Evolutionary conservation across 2,888 invertebrate species (phyloP), one percentile per base, ranked within the genome.

Genomic region (Dryobotodes eremita): DNA sequence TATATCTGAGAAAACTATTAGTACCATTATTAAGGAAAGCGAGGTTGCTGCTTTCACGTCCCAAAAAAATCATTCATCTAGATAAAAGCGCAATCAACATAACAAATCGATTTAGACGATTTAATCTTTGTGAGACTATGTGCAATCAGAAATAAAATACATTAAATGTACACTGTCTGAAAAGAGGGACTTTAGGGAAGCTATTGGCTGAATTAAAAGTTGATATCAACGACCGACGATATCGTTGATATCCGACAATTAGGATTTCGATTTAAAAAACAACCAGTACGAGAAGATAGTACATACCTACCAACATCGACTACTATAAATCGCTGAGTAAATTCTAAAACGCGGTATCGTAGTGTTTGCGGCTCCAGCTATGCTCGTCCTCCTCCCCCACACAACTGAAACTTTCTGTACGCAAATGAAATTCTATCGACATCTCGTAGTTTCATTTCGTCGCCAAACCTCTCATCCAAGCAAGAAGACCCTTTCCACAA

Each of bases 91-190:
- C 15, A 62, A 70, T 36, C 31, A 64, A 42, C 59, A 61, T 17
- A 76, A 71, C 53, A 64, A 70, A 55, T 76, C 26, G 23, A 20
- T 7, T 70, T 76, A 57, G 64, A 71, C 61, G 76, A 76, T 71
- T 71, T 71, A 70, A 76, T 64, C 1, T 36, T 2, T 36, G 31
- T 1, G 31, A 36, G 31, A 3, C 23, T 76, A 10, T 64, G 48
- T 71, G 70, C 76, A 70, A 48, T 76, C 7, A 42, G 70, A 76
- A 70, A 76, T 70, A 76, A 76, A 76, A 76, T 76, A 64, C 70
- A 76, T 46, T 53, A 76, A 46, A 70, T 76, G 62, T 69, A 69
- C 53, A 36, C 36, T 23, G 36, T 64, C 13, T 50, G 31, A 57
- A 68, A 59, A 42, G 69, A 69, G 57, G 50, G 31, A 78, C 36